phyloP scores from a whole-genome alignment of 2,113 vertebrate species.

The mouse (Mus musculus) region GRCm39 chr14:75054501-75055000 shows the following conservation, averaged over 20 bases:
- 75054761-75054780: neutral
- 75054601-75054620: slow-evolving; percentile 8
- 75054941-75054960: slow-evolving; percentile 30
- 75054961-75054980: neutral
- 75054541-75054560: slow-evolving; percentile 96
- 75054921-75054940: neutral
- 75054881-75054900: slow-evolving; percentile 19
- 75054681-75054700: neutral
- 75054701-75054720: neutral
- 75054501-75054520: slow-evolving; percentile 94
- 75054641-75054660: neutral
- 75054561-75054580: slow-evolving; percentile 95
- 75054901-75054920: neutral
- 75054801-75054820: neutral
- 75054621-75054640: slow-evolving; percentile 63
- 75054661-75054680: slow-evolving; percentile 4
- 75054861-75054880: neutral
- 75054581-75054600: slow-evolving; percentile 90
- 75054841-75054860: slow-evolving; percentile 19
- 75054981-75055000: neutral
- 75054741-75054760: slow-evolving; percentile 16
- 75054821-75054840: neutral
- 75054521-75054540: slow-evolving; percentile 96
- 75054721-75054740: neutral
- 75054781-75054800: neutral